Evolutionary conservation across 2,888 invertebrate genomes (phyloP), one percentile per base, ranked within the genome.

Genomic region (Aquatica leii): DNA sequence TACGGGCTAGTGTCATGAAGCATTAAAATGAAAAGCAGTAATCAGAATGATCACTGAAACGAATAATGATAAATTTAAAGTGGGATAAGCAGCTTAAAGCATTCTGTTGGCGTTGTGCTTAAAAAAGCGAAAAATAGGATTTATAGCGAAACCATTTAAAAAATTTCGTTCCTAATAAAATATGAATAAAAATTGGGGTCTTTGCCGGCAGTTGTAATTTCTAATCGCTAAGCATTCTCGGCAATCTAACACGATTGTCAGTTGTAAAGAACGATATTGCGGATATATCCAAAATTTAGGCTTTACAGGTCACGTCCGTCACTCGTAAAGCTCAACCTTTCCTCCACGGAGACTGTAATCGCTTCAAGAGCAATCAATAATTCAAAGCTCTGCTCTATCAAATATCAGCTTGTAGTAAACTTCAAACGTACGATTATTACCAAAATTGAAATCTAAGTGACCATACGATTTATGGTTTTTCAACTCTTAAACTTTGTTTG

Each of bases 281-380:
- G 52, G 53, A 65, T 61, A 65, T 53, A 53, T 49, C 53, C 41
- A 55, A 60, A 65, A 61, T 57, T 40, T 57, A 56, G 58, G 53
- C 40, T 49, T 61, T 46, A 40, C 59, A 59, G 65, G 68, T 66
- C 69, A 64, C 69, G 71, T 69, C 68, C 66, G 66, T 69, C 70
- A 67, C 66, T 70, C 62, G 59, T 61, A 61, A 57, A 56, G 56
- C 48, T 60, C 60, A 37, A 56, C 56, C 56, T 61, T 41, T 65
- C 60, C 34, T 61, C 60, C 65, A 54, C 43, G 53, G 65, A 62
- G 62, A 65, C 65, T 46, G 55, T 59, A 62, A 65, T 65, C 58
- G 65, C 64, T 68, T 70, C 69, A 67, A 61, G 62, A 67, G 66
- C 66, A 71, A 71, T 71, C 71, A 71, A 71, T 70, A 71, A 71